phyloP scores from a whole-genome alignment of 2,888 invertebrate species.

The Girardia tigrina region DNA sequence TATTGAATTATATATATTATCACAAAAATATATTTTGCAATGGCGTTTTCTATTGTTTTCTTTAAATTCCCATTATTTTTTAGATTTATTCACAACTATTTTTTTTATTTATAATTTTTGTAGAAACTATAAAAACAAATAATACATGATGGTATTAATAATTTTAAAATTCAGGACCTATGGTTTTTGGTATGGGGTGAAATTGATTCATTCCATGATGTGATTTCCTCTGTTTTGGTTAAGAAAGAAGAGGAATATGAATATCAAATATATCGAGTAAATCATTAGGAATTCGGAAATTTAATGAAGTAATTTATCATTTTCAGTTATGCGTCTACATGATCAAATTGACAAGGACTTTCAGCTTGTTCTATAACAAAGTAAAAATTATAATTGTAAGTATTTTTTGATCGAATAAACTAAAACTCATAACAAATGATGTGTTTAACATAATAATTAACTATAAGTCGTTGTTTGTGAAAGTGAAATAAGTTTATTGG shows the following conservation, averaged over 20 bases:
- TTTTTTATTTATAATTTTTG: no score
- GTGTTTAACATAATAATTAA: no score
- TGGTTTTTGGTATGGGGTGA: conserved; percentile 6
- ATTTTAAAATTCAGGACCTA: neutral
- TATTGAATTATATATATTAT: no score
- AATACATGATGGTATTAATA: neutral
- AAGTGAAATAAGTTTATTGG: no score
- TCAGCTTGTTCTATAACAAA: conserved; percentile 18
- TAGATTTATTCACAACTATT: no score
- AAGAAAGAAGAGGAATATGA: neutral
- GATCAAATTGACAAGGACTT: conserved; percentile 18
- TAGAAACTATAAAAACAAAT: no score
- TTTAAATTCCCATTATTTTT: no score
- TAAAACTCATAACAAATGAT: no score
- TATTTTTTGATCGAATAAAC: no score
- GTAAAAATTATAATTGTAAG: conserved; percentile 4
- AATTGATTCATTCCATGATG: neutral
- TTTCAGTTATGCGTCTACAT: neutral
- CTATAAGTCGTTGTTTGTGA: no score
- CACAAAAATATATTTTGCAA: no score
- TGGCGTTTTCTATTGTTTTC: no score
- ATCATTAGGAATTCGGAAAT: neutral
- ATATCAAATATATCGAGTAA: conserved; percentile 1
- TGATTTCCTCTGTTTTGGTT: neutral
- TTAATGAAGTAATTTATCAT: neutral